Base-by-base conservation (phyloP, 1,140 invertebrate genomes). In the Ephestia elutella region DNA sequence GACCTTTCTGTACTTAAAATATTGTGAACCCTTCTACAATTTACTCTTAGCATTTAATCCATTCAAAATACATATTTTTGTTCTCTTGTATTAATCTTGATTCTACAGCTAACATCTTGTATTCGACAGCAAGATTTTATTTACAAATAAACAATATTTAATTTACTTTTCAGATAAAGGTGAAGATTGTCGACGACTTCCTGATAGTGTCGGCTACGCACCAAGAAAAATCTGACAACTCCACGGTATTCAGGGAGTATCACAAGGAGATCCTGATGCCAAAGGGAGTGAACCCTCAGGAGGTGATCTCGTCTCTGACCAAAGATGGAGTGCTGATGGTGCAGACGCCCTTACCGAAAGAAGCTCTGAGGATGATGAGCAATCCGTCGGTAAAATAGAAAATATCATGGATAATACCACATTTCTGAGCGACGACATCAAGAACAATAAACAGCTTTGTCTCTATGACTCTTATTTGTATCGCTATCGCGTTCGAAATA, bases 261-360 rank as follows among this genome's bases (percentile, higher is more conserved):
- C 60, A 68, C 2, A 60, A 70, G 13, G 65, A 80, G 63, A 71
- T 80, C 60, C 53, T 62, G 3, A 69, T 94, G 8, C 91, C 93
- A 0, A 86, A 91, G 21, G 90, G 90, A 21, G 92, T 91, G n/a
- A 90, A 93, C 71, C 90, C 92, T 49, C 90, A 93, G 18, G 80
- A 91, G 15, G 90, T 94, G 0, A 83, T 89, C 2, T 94, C 93
- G 0, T 89, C 90, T 5, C 70, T 95, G 9, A 92, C 91, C 1
- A 90, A 91, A 0, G 93, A 94, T 71, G 93, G 93, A 0, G 90
- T 94, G 11, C 78, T 94, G 4, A 92, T 90, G 0, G 89, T 95
- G 4, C 90, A 90, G 53, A 93, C 91, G 0, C 92, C 92, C 1
- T 73, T 92, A 74, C 81, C 86, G 38, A 44, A 44, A 15, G 38